Evolutionary conservation across 2,888 invertebrate species (phyloP).

Genomic region (Amphipoea oculea): DNA sequence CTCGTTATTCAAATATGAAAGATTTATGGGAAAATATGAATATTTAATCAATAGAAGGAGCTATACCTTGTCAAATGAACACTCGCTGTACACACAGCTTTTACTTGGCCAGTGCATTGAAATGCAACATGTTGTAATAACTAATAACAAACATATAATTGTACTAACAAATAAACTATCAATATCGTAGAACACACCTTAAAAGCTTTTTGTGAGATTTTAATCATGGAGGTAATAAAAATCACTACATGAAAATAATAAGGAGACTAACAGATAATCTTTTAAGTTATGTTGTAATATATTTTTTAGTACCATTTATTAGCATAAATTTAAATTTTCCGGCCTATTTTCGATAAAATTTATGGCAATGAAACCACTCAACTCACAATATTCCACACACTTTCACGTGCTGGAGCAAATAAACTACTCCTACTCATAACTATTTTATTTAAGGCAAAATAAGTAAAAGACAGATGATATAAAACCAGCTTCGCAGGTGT

Average conservation of each 20-base stretch:
- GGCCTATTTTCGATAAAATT: constrained; percentile 27
- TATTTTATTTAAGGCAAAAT: constrained; percentile 2
- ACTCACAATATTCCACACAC: constrained; percentile 28
- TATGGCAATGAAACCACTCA: constrained; percentile 10
- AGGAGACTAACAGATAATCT: constrained; percentile 27
- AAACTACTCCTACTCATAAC: constrained; percentile 9
- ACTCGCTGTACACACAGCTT: neutral
- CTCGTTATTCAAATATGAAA: constrained; percentile 21
- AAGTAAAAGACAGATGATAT: constrained; percentile 12
- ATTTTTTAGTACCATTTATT: constrained; percentile 42
- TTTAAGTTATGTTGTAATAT: constrained; percentile 42
- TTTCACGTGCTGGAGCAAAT: constrained; percentile 44
- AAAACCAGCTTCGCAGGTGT: constrained; percentile 53
- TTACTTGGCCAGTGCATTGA: neutral
- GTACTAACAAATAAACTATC: neutral
- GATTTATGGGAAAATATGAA: constrained; percentile 29
- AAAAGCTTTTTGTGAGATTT: neutral
- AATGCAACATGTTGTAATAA: neutral
- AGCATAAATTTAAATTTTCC: constrained; percentile 51
- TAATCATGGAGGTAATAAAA: constrained; percentile 12
- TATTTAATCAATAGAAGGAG: neutral
- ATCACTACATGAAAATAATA: constrained; percentile 24
- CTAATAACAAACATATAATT: too few relatives aligned
- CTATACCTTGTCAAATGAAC: too few relatives aligned
- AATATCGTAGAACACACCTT: neutral